Base-by-base conservation (phyloP, 2,888 invertebrate genomes). In the Eupithecia subfuscata region DNA sequence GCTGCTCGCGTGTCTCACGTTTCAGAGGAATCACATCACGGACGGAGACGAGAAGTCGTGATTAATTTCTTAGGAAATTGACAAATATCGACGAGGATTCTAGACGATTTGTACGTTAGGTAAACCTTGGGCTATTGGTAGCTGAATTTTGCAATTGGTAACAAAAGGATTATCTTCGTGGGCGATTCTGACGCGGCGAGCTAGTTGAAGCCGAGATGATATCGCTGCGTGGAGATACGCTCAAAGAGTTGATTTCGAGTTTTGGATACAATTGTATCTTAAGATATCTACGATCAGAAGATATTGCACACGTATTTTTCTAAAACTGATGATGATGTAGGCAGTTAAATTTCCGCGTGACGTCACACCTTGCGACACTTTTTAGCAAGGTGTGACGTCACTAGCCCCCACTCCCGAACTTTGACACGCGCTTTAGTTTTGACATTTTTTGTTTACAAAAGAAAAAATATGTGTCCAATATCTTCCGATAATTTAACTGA, bases 51-150 rank as follows among this genome's bases (percentile, higher is more conserved):
- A 60, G 12, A 56, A 60, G 60, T 60, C 60, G 60, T 60, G 60
- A 60, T 60, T 60, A 4, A 60, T 60, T 60, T 60, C 60, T 60
- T 25, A 60, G 25, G 60, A 6, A 60, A 60, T 60, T 60, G 60
- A 60, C 60, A 25, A 60, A 60, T 60, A 12, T 60, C 60, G 25
- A 56, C 52, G 14, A 25, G 12, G 12, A 25, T 60, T 22, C 60
- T 60, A 12, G 60, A 22, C 60, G 22, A 56, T 56, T 9, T 52
- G 11, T 56, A 22, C 9, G 60, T 60, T 25, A 6, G 1, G 12
- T 60, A 14, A 60, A 60, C 60, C 60, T 60, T 60, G 60, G 60
- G 6, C 0, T 25, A 60, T 56, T 56, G 52, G 60, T 25, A 60
- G 25, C 14, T 60, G 25, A 60, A 60, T 60, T 12, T 60, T 60